Percentiles rank a stretch among this genome's conserved stretches.
phyloP scores from a whole-genome alignment of 2,888 invertebrate species.

The Sarcophaga variegata region DNA sequence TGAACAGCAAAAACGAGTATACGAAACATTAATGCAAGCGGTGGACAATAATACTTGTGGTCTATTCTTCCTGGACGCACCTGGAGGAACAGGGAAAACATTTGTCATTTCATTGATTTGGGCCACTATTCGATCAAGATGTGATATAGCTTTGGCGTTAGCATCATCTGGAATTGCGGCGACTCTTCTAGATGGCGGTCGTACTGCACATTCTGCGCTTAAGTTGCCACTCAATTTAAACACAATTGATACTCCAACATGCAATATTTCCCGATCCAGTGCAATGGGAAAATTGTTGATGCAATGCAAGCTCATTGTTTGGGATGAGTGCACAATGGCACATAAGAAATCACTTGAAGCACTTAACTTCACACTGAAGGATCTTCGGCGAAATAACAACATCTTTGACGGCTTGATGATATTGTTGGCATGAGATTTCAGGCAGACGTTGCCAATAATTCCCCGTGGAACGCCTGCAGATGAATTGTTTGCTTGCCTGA shows the following conservation, averaged over 20 bases:
- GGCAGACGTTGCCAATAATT: conserved; percentile 45
- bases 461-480: conserved; percentile 42
- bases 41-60: conserved; percentile 17
- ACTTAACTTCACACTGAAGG: conserved; percentile 53
- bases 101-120: background rate
- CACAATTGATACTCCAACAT: conserved; percentile 72
- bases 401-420: conserved; percentile 58
- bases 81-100: background rate
- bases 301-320: conserved; percentile 46
- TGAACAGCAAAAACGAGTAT: conserved; percentile 21
- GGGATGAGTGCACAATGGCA: conserved; percentile 45
- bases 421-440: conserved; percentile 40
- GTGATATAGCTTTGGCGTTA: conserved; percentile 39
- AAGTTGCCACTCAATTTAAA: conserved; percentile 71
- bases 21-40: conserved; percentile 28
- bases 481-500: conserved; percentile 47
- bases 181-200: conserved; percentile 42
- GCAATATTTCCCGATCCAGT: conserved; percentile 64
- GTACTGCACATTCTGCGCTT: conserved; percentile 55
- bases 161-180: conserved; percentile 46
- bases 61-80: conserved; percentile 15
- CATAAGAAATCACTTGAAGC: conserved; percentile 13
- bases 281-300: conserved; percentile 14
- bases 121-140: conserved; percentile 30
- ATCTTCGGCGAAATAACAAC: conserved; percentile 45